Evolutionary conservation across 2,113 vertebrate species (phyloP), one percentile per base, ranked within the genome.

Genomic region (Neotoma lepida): DNA sequence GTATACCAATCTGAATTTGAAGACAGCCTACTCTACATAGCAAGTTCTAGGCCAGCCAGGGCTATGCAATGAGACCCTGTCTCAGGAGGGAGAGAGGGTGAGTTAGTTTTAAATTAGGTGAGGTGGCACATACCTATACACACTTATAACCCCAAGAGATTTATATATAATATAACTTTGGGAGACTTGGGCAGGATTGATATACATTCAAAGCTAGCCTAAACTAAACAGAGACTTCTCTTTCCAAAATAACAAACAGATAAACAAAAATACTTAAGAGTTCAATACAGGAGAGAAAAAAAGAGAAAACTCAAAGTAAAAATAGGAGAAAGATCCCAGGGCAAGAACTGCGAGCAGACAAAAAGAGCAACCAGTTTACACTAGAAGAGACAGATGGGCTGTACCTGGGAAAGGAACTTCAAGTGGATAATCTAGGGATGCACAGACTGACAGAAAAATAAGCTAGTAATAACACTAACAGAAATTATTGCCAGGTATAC

Each of bases 291-390:
- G 71, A 73, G 33, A 35, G 35, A 41, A 71, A 39, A 41, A 39
- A 71, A 71, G 8, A 70, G 18, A 71, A 41, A 24, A 68, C 66
- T 39, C 15, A 68, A 8, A 63, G 74, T n/a, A 56, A 90, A 77
- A 54, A 85, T 61, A 13, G 86, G 88, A 12, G 46, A 28, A 88
- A 80, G 71, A 76, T 63, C 44, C 4, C 78, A 81, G 46, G 24
- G 90, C 56, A 82, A 89, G 73, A 91, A 49, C 51, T 80, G 78
- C 61, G 20, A 89, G 33, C 44, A 82, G 41, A 94, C 46, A 44
- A 22, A 63, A 82, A 49, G 70, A 91, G 41, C n/a, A 91, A 93
- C 24, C 2, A 68, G 49, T 44, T 81, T 61, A 82, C 10, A 10
- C 22, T 41, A 39, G 33, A 51, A 30, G 54, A 51, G 88, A 64